These are phyloP conservation scores for Brachionus paranguensis DNA, from an alignment of 1,140 invertebrate species.

Conservation along the genomic window DNA sequence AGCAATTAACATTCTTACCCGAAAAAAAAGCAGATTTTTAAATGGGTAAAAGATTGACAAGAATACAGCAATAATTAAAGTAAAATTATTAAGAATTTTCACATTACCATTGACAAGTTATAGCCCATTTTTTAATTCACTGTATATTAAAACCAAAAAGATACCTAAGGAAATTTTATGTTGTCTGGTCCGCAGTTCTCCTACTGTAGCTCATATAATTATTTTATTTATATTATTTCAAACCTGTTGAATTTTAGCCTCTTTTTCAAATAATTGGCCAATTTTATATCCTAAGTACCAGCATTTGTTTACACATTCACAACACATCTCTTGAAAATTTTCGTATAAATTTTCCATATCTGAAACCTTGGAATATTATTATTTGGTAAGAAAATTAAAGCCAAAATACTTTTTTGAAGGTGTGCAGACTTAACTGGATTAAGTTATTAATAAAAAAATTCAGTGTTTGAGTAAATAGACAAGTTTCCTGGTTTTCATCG, in stretches of 20 bases:
- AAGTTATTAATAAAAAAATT: background rate
- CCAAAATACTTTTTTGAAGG: background rate
- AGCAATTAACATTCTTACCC: no score
- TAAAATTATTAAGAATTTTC: no score
- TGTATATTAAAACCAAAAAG: no score
- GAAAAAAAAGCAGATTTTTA: no score
- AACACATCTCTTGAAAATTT: background rate
- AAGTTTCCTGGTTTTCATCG: background rate
- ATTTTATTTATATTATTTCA: no score
- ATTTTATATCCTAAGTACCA: background rate
- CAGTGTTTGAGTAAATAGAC: background rate
- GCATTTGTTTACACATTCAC: constrained; percentile 14
- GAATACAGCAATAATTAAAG: no score
- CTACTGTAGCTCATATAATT: no score
- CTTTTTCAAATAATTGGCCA: background rate
- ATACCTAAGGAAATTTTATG: no score
- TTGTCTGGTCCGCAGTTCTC: no score
- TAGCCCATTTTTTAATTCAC: no score
- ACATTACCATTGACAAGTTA: no score
- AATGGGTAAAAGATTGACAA: no score
- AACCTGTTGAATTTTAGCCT: background rate
- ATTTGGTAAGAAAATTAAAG: background rate
- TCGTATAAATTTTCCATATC: background rate
- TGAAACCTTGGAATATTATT: background rate
- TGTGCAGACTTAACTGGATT: background rate